phyloP scores from a whole-genome alignment of 2,888 invertebrate genomes.

The Oegoconia quadripuncta region DNA sequence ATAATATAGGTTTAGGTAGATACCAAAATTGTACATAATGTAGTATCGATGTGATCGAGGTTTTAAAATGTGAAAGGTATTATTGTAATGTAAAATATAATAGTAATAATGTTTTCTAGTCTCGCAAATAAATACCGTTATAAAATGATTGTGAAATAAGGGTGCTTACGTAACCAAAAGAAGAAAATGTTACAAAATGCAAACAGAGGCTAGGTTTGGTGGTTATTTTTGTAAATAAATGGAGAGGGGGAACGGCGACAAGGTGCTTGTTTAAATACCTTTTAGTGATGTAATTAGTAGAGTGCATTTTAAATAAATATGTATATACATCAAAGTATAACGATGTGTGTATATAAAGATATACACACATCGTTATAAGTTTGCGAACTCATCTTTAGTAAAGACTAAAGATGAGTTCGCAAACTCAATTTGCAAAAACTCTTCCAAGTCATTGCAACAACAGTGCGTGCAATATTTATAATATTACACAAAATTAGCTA shows the following conservation, averaged over 20 bases:
- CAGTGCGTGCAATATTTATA: too few species aligned
- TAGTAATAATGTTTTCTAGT: not conserved
- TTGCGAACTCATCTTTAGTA: too few species aligned
- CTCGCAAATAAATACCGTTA: not conserved
- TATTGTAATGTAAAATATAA: not conserved
- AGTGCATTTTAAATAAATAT: too few species aligned
- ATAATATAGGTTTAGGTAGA: slow-evolving; percentile 26
- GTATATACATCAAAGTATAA: too few species aligned
- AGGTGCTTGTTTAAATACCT: not conserved
- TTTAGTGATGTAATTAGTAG: not conserved
- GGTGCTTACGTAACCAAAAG: not conserved
- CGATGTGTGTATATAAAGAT: too few species aligned
- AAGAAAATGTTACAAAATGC: not conserved
- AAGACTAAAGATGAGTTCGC: too few species aligned
- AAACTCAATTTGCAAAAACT: too few species aligned
- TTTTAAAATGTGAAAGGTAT: not conserved
- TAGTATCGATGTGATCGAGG: not conserved
- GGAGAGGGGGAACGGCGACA: not conserved
- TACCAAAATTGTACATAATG: slow-evolving; percentile 27
- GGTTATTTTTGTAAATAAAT: not conserved
- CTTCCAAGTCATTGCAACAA: too few species aligned
- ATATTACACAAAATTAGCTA: too few species aligned
- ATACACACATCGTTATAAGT: too few species aligned
- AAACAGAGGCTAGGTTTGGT: not conserved
- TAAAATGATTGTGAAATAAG: not conserved